Base-by-base conservation (phyloP, 2,797 vertebrate genomes). In the Lacerta agilis region DNA sequence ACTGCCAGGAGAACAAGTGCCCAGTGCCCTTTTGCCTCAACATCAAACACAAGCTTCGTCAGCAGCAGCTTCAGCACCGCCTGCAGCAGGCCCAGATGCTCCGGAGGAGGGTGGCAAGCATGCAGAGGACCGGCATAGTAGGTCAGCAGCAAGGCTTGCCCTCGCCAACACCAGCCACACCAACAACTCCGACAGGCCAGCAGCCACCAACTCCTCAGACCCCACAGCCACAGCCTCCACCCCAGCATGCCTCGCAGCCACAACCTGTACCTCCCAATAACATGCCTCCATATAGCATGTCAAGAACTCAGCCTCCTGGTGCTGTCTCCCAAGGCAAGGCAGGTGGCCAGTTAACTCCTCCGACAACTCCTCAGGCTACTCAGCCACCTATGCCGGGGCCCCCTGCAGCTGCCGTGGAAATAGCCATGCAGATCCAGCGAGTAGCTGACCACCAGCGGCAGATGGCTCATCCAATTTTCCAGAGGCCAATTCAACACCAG, bases 1-100 rank as follows among this genome's bases (percentile, higher is more conserved):
- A 99, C 98, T 99, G 99, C 97, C 99, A 99, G 96, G 98, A 99
- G 97, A 99, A 99, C 97, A 99, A 99, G 96, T 99, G 99, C 92
- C 99, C 99, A 0, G 99, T 99, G 95, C 99, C 99, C 1, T 99
- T 99, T 97, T 99, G 99, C 94, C 98, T 99, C 92, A 99, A 99
- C 95, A 99, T 99, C 93, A 99, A 99, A 97, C 98, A 99, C 86
- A 99, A 99, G 95, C 98, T 99, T n/a, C 97, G 98, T 67, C 98
- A 99, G 90, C 99, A 99, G 86, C 98, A 99, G 92, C 97, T 99
- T 80, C 99, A 99, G 95, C 99, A 99, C 95, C 95, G 99, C 69
- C 98, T 99, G 72, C 99, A 99, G 76, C 99, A 99, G 96, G 99
- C 99, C 0, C 98, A 99, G 97, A 99, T 99, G 99, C 96, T 99